Percentiles rank a stretch among this genome's conserved stretches.
Evolutionary conservation across 2,888 invertebrate species (phyloP).

Genomic region (Malthinus seriepunctatus): DNA sequence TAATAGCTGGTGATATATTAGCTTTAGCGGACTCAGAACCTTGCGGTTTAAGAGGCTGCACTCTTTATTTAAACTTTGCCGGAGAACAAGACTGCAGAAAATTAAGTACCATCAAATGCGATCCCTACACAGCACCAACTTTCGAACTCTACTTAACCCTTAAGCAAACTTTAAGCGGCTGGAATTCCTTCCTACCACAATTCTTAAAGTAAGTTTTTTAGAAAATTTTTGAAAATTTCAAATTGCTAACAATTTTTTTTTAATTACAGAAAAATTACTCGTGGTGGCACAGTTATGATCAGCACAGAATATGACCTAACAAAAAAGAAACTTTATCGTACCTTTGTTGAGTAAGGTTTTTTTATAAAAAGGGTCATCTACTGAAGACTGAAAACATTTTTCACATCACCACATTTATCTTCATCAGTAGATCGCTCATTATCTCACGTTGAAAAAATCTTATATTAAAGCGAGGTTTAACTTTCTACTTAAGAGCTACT

Average conservation of each 20-base stretch:
- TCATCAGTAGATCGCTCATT: conserved; percentile 24
- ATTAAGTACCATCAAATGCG: conserved; percentile 81
- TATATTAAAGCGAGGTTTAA: not conserved
- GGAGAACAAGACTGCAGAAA: conserved; percentile 66
- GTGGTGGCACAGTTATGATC: conserved; percentile 80
- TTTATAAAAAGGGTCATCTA: conserved; percentile 9
- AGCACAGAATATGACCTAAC: conserved; percentile 82
- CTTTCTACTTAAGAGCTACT: too few species aligned
- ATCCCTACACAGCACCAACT: conserved; percentile 83
- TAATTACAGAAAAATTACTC: conserved; percentile 73
- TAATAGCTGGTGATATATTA: conserved; percentile 79
- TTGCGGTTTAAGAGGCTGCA: conserved; percentile 85
- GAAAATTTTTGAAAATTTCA: not conserved
- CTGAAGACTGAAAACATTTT: conserved; percentile 29
- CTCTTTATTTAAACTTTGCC: conserved; percentile 81
- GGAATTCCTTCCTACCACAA: conserved; percentile 85
- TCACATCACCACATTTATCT: conserved; percentile 22
- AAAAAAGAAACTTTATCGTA: conserved; percentile 85
- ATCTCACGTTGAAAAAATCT: conserved; percentile 6
- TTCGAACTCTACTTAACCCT: conserved; percentile 88
- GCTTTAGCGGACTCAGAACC: conserved; percentile 87
- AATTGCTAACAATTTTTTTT: conserved; percentile 3
- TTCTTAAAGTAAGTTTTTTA: conserved; percentile 77
- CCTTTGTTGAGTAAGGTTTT: conserved; percentile 50
- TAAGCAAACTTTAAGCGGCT: conserved; percentile 81